A percentile compares a stretch with the other conserved stretches of the same genome.
These are phyloP conservation scores for Eilema griseolum DNA, from an alignment of 2,888 invertebrate genomes.

Conservation along the genomic window DNA sequence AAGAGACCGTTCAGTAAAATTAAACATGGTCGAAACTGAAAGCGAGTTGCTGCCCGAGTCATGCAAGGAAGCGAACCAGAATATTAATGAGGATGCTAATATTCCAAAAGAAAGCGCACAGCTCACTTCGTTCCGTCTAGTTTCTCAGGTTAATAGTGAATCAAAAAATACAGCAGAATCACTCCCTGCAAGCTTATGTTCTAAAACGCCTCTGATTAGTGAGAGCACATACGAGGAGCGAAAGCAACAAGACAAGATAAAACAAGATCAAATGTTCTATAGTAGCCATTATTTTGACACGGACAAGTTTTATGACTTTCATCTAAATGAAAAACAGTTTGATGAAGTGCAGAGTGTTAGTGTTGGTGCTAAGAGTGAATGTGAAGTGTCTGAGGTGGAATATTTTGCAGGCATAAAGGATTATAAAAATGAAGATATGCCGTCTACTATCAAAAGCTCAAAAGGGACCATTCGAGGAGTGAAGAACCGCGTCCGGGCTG, in stretches of 20 bases:
- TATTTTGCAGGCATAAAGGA: constrained; percentile 94
- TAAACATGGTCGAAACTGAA: constrained; percentile 80
- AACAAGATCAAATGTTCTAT: constrained; percentile 78
- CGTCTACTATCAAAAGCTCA: constrained; percentile 94
- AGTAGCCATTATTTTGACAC: constrained; percentile 89
- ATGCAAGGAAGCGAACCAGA: constrained; percentile 74
- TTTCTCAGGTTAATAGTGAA: constrained; percentile 82
- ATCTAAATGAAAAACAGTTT: constrained; percentile 91
- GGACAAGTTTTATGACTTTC: constrained; percentile 94
- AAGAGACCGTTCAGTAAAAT: constrained; percentile 88
- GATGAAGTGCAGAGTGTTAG: constrained; percentile 83
- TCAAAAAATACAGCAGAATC: constrained; percentile 71
- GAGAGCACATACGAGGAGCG: constrained; percentile 91
- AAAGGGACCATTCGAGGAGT: constrained; percentile 97
- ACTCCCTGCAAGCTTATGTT: constrained; percentile 60
- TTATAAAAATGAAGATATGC: constrained; percentile 87
- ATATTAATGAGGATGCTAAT: constrained; percentile 82
- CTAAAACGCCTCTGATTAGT: constrained; percentile 84
- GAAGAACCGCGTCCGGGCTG: constrained; percentile 97
- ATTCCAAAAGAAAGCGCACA: constrained; percentile 82
- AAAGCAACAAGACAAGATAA: constrained; percentile 82
- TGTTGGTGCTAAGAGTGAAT: constrained; percentile 75
- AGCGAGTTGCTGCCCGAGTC: constrained; percentile 69
- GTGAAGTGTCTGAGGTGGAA: constrained; percentile 87
- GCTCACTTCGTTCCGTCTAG: constrained; percentile 84